phyloP scores from a whole-genome alignment of 2,888 invertebrate genomes.

The Ligdia adustata region DNA sequence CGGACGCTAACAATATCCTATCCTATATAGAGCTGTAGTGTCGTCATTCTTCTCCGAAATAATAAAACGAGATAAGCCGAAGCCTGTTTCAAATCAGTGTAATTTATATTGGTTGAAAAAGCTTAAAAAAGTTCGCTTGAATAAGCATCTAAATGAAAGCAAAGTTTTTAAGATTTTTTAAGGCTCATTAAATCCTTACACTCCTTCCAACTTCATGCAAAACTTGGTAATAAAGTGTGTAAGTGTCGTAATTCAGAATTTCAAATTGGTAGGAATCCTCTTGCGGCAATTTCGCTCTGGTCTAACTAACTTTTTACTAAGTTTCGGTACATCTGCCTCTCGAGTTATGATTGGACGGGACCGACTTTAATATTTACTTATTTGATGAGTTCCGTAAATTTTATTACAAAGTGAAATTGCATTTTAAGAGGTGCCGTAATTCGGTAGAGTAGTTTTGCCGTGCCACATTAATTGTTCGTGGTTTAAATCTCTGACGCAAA shows the following conservation, averaged over 20 bases:
- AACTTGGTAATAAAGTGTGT: conserved; percentile 46
- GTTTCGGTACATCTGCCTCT: conserved; percentile 43
- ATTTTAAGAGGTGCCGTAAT: conserved; percentile 23
- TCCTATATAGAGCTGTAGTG: too few relatives aligned
- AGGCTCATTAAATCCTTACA: conserved; percentile 34
- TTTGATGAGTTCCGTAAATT: conserved; percentile 32
- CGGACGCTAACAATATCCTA: too few relatives aligned
- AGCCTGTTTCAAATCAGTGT: too few relatives aligned
- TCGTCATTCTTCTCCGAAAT: too few relatives aligned
- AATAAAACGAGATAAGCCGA: too few relatives aligned
- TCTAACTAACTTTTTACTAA: conserved; percentile 47
- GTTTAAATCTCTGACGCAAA: too few relatives aligned
- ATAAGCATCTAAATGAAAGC: conserved; percentile 1
- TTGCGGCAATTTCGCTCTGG: conserved; percentile 20
- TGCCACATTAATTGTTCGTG: too few relatives aligned
- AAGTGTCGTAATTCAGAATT: conserved; percentile 46
- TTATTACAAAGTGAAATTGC: conserved; percentile 28
- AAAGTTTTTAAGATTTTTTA: conserved; percentile 6
- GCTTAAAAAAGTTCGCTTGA: conserved; percentile 1
- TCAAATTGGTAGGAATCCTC: conserved; percentile 47
- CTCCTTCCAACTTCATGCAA: conserved; percentile 36
- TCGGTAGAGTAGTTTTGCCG: conserved; percentile 7
- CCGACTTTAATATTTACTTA: conserved; percentile 40
- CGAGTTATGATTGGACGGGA: conserved; percentile 44
- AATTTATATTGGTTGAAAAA: too few relatives aligned